Base-by-base conservation (phyloP, 2,797 vertebrate species). In the Rhabdophis nuchalis region DNA sequence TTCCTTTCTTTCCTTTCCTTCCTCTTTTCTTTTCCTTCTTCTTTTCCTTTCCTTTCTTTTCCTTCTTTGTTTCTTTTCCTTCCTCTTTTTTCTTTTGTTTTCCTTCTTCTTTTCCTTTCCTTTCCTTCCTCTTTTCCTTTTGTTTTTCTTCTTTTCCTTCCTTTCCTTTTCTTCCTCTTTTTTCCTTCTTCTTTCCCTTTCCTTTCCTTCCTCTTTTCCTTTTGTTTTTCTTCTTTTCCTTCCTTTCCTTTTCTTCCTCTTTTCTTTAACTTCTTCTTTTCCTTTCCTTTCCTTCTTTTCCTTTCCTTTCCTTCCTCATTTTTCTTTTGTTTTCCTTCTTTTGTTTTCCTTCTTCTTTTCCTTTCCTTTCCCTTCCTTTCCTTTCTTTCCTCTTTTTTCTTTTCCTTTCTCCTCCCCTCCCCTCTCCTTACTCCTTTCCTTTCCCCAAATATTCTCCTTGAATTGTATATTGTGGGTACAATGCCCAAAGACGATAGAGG, bases 331-430 rank as follows among this genome's bases (percentile, higher is more conserved):
- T 68, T 61, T 1, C 25, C 1, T 61, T 14, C 29, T 0, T 16
- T 27, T 1, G 1, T 1, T 68, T 61, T 1, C 25, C 1, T 61
- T 29, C 11, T 46, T 46, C 1, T 27, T 61, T 29, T 61, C 11
- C 1, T 64, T n/a, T 6, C 11, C 5, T 64, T n/a, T 6, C 12
- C 12, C n/a, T 60, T 1, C 25, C 3, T 11, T 64, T 2, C 9
- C 58, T 7, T n/a, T 5, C 4, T 4, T 13, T 64, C 4, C 9
- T 29, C 12, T 64, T 9, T 27, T 11, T 27, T 16, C 0, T 0
- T 2, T 6, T 64, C 0, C 1, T 1, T 5, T n/a, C 1, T 1
- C 13, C 2, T 32, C 5, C 1, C 14, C 16, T 68, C n/a, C 7
- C 16, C 18, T 36, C 32, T 0, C 3, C 32, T 72, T 3, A 20